phyloP scores from a whole-genome alignment of 2,888 invertebrate genomes.

The Drosophila yooni region DNA sequence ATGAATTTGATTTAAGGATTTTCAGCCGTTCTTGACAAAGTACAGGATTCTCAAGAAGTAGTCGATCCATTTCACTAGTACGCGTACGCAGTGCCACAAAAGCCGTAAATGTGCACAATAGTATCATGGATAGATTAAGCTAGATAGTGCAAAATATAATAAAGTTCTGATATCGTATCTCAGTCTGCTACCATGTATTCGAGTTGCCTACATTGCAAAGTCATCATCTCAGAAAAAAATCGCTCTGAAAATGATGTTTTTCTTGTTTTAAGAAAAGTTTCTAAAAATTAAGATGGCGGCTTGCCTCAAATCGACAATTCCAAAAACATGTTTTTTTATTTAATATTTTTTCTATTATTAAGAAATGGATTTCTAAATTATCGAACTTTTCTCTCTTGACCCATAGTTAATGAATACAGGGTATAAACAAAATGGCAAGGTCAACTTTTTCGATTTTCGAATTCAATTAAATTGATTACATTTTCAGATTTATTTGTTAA shows the following conservation, averaged over 20 bases:
- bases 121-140: too few species aligned
- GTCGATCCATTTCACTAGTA: too few species aligned
- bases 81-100: too few species aligned
- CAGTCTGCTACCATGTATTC: too few species aligned
- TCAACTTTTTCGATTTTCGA: background rate
- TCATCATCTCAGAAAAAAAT: background rate
- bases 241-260: background rate
- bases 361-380: background rate
- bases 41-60: slow-evolving; percentile 26
- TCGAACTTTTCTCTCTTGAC: background rate
- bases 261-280: background rate
- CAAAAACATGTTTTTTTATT: too few species aligned
- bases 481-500: background rate
- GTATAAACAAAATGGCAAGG: background rate
- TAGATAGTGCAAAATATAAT: background rate
- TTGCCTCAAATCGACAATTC: too few species aligned
- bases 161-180: too few species aligned
- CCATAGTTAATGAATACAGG: too few species aligned
- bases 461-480: background rate
- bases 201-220: too few species aligned
- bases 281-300: background rate
- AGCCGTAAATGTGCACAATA: too few species aligned
- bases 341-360: background rate
- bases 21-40: background rate
- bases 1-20: background rate